Conservation (phyloP, 2,888 invertebrate genomes). For the Macrosoma leucophasiata region DNA sequence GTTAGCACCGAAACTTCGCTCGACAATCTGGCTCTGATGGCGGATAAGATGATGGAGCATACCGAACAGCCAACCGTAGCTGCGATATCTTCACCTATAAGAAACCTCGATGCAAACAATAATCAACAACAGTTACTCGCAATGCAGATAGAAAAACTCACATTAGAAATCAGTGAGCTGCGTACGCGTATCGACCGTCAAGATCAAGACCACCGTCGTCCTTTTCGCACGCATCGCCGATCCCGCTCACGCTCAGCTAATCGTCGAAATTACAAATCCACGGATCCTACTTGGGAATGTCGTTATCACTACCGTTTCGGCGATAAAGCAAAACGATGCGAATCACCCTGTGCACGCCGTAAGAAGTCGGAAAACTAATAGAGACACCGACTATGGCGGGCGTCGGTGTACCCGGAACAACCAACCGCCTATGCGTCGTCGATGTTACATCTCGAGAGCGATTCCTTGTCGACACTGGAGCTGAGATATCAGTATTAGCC, state of each 20-base stretch:
- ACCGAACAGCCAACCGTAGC: slow-evolving; percentile 3
- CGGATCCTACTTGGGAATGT: slow-evolving; percentile 10
- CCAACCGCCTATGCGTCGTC: slow-evolving; percentile 20
- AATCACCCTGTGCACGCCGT: slow-evolving; percentile 13
- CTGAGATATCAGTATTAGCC: slow-evolving; percentile 18
- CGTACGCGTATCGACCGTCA: neutral
- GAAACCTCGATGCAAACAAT: too few species aligned
- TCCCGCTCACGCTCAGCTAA: neutral
- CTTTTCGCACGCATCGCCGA: neutral
- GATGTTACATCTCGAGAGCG: slow-evolving; percentile 14
- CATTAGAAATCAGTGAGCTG: slow-evolving; percentile 1
- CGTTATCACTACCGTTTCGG: slow-evolving; percentile 14
- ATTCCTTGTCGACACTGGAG: slow-evolving; percentile 21
- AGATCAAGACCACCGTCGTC: neutral
- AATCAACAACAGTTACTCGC: too few species aligned
- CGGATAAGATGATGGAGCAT: slow-evolving; percentile 9
- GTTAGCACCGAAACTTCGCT: slow-evolving; percentile 8
- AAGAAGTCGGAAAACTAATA: slow-evolving; percentile 16
- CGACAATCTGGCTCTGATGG: slow-evolving; percentile 3
- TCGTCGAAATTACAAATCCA: neutral
- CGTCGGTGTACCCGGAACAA: slow-evolving; percentile 11
- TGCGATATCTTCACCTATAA: neutral
- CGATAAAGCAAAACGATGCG: slow-evolving; percentile 11
- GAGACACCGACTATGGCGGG: slow-evolving; percentile 19
- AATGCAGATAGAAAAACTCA: slow-evolving; percentile 4